Conservation (phyloP, 2,113 vertebrate species). For the Heterotis niloticus region DNA sequence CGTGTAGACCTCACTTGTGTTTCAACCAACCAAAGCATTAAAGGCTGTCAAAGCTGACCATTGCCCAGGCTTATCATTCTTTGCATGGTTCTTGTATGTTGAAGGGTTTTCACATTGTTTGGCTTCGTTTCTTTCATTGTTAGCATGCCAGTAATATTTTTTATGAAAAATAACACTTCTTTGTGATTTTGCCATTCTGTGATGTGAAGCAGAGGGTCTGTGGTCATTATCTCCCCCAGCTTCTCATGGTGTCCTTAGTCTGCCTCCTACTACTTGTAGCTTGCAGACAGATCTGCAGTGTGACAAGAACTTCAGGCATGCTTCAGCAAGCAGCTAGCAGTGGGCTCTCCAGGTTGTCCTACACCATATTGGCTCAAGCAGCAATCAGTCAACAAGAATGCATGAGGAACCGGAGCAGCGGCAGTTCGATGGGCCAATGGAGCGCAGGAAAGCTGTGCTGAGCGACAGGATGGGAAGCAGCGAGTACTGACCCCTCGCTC, state of each 20-base stretch:
- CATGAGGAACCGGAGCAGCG: slow-evolving; percentile 21
- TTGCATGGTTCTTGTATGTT: no score
- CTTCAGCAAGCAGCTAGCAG: slow-evolving; percentile 10
- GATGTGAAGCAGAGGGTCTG: background rate
- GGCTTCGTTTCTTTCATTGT: no score
- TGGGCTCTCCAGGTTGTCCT: background rate
- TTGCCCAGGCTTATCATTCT: no score
- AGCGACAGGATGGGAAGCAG: background rate
- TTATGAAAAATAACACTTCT: no score
- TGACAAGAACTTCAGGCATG: slow-evolving; percentile 7
- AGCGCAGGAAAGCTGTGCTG: slow-evolving; percentile 25
- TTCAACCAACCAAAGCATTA: no score
- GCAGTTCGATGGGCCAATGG: slow-evolving; percentile 39
- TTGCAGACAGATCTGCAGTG: background rate
- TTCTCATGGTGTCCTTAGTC: background rate
- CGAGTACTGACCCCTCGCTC: slow-evolving; percentile 80
- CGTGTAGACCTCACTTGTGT: no score
- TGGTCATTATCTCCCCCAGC: background rate
- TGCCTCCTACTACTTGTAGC: background rate
- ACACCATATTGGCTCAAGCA: background rate
- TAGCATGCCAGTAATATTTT: no score
- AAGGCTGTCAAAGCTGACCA: no score
- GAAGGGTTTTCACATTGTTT: no score
- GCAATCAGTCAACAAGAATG: slow-evolving; percentile 13
- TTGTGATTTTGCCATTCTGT: background rate